Evolutionary conservation across 1,140 invertebrate species (phyloP).

Genomic region (Fopius arisanus): DNA sequence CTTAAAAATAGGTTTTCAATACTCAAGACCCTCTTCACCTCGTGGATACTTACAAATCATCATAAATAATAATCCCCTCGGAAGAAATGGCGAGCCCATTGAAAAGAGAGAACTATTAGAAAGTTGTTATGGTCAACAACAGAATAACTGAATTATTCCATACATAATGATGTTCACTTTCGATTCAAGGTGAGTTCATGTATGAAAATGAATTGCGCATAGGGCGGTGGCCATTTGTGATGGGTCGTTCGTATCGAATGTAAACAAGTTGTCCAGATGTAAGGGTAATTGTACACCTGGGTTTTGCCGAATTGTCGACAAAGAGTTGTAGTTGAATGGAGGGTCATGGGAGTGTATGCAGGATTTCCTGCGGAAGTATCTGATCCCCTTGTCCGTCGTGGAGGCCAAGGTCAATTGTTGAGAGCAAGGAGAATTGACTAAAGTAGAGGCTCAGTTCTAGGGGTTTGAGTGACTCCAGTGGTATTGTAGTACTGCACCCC

Average conservation of each 20-base stretch:
- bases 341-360: neutral
- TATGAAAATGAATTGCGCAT: neutral
- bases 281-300: neutral
- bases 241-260: neutral
- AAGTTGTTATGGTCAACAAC: neutral
- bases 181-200: neutral
- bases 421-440: too few relatives aligned
- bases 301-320: neutral
- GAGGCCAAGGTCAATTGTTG: neutral
- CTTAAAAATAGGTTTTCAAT: too few relatives aligned
- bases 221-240: neutral
- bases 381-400: neutral
- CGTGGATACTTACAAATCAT: too few relatives aligned
- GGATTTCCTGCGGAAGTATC: neutral
- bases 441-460: too few relatives aligned
- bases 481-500: too few relatives aligned
- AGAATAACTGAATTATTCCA: too few relatives aligned
- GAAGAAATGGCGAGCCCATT: neutral
- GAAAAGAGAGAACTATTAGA: neutral
- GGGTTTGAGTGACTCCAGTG: too few relatives aligned
- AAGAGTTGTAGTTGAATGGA: neutral
- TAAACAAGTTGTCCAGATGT: neutral
- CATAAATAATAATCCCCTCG: too few relatives aligned
- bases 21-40: too few relatives aligned
- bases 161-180: too few relatives aligned